Percentiles rank a stretch among this genome's conserved stretches.
These are phyloP conservation scores for Acronicta psi DNA, from an alignment of 2,888 invertebrate species.

Conservation along the genomic window DNA sequence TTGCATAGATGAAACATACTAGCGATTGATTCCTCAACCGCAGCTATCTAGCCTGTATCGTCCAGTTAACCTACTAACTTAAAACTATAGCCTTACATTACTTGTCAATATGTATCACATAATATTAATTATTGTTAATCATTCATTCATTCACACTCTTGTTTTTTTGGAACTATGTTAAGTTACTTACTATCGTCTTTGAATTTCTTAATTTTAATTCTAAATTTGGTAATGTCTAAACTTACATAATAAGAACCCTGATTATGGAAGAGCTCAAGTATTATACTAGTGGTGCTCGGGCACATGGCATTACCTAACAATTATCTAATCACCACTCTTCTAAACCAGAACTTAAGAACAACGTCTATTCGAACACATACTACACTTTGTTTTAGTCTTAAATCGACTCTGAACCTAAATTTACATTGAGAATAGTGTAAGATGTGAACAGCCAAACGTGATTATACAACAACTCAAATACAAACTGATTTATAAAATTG, in stretches of 20 bases:
- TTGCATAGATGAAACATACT: constrained; percentile 47
- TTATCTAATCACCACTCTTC: constrained; percentile 37
- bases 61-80: constrained; percentile 23
- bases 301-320: constrained; percentile 57
- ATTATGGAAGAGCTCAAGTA: constrained; percentile 50
- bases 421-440: constrained; percentile 43
- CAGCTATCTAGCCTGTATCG: constrained; percentile 42
- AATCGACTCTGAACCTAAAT: constrained; percentile 36
- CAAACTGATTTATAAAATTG: not conserved
- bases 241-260: constrained; percentile 54
- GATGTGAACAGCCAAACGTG: constrained; percentile 36
- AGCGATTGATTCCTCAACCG: constrained; percentile 45
- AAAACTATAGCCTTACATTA: constrained; percentile 33
- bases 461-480: constrained; percentile 6
- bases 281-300: constrained; percentile 63
- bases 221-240: constrained; percentile 56
- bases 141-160: constrained; percentile 29
- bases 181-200: constrained; percentile 35
- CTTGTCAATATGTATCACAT: constrained; percentile 55
- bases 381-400: constrained; percentile 48
- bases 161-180: constrained; percentile 39
- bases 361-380: constrained; percentile 36
- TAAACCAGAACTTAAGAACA: constrained; percentile 34
- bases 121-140: constrained; percentile 40
- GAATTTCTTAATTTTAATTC: constrained; percentile 29